phyloP scores from a whole-genome alignment of 2,888 invertebrate genomes.

The Cylloceria caligata region DNA sequence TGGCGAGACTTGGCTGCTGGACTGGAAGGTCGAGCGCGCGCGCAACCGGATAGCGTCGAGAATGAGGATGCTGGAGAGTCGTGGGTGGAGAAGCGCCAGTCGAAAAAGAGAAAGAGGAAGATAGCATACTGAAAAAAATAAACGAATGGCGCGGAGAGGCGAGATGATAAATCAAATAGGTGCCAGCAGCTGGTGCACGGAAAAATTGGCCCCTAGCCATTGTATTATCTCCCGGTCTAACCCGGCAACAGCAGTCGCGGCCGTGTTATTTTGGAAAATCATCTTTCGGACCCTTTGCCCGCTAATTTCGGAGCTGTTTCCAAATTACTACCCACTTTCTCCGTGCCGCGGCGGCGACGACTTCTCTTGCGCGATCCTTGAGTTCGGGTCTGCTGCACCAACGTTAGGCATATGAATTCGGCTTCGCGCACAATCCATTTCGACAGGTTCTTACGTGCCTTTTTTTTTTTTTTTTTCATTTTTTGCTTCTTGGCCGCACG shows the following conservation, averaged over 20 bases:
- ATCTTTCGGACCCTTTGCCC: slow-evolving; percentile 80
- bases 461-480: slow-evolving; percentile 22
- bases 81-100: slow-evolving; percentile 51
- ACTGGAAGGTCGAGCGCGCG: neutral
- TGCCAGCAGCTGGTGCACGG: slow-evolving; percentile 82
- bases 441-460: slow-evolving; percentile 19
- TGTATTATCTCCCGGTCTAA: slow-evolving; percentile 62
- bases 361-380: slow-evolving; percentile 38
- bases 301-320: slow-evolving; percentile 80
- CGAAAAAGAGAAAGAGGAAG: slow-evolving; percentile 53
- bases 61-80: slow-evolving; percentile 12
- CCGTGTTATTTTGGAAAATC: slow-evolving; percentile 83
- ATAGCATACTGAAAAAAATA: slow-evolving; percentile 52
- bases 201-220: slow-evolving; percentile 77
- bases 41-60: slow-evolving; percentile 28
- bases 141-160: slow-evolving; percentile 65
- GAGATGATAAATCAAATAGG: slow-evolving; percentile 82
- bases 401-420: slow-evolving; percentile 75
- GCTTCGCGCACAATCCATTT: slow-evolving; percentile 43
- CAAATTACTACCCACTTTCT: slow-evolving; percentile 82
- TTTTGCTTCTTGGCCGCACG: slow-evolving; percentile 24
- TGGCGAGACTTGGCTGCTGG: slow-evolving; percentile 30
- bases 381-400: slow-evolving; percentile 51
- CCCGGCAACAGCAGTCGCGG: slow-evolving; percentile 53
- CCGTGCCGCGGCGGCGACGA: slow-evolving; percentile 66